phyloP scores from a whole-genome alignment of 2,797 vertebrate genomes.

The Sebastolobus alascanus region DNA sequence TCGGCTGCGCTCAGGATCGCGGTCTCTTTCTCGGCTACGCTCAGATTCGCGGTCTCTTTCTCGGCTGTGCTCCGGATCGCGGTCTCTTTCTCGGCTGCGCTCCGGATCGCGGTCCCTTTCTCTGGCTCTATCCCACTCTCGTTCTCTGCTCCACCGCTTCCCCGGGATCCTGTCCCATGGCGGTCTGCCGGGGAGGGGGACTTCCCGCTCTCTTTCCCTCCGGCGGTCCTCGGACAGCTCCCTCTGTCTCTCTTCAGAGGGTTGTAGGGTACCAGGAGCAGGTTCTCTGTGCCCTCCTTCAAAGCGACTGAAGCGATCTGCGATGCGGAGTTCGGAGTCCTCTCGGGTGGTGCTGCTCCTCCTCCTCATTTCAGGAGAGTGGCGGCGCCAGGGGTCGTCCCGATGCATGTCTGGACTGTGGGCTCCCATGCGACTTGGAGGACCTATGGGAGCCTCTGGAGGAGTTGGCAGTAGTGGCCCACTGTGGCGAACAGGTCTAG shows the following conservation, averaged over 20 bases:
- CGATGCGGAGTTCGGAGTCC: slow-evolving; percentile 86
- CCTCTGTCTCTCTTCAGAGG: slow-evolving; percentile 85
- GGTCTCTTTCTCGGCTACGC: slow-evolving; percentile 51
- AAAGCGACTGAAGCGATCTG: slow-evolving; percentile 88
- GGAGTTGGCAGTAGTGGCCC: slow-evolving; percentile 93
- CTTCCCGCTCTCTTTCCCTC: slow-evolving; percentile 91
- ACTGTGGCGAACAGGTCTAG: slow-evolving; percentile 88
- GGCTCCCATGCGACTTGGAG: slow-evolving; percentile 79
- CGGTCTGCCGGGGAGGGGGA: slow-evolving; percentile 76
- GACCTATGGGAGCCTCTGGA: slow-evolving; percentile 80
- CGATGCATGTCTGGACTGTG: slow-evolving; percentile 88
- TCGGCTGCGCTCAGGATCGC: slow-evolving; percentile 8
- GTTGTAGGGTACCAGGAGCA: slow-evolving; percentile 77
- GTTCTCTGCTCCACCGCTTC: slow-evolving; percentile 89
- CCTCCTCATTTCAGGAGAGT: slow-evolving; percentile 86
- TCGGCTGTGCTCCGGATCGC: slow-evolving; percentile 64
- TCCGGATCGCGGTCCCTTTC: slow-evolving; percentile 80
- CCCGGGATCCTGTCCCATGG: slow-evolving; percentile 89
- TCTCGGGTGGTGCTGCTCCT: slow-evolving; percentile 86
- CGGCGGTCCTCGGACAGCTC: slow-evolving; percentile 90
- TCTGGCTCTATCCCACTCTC: slow-evolving; percentile 83
- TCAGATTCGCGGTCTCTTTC: slow-evolving; percentile 71
- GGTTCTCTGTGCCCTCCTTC: slow-evolving; percentile 87
- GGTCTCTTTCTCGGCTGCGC: slow-evolving; percentile 66
- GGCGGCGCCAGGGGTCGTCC: slow-evolving; percentile 88